Evolutionary conservation across 2,888 invertebrate genomes (phyloP).

Genomic region (Cristatella mucedo): DNA sequence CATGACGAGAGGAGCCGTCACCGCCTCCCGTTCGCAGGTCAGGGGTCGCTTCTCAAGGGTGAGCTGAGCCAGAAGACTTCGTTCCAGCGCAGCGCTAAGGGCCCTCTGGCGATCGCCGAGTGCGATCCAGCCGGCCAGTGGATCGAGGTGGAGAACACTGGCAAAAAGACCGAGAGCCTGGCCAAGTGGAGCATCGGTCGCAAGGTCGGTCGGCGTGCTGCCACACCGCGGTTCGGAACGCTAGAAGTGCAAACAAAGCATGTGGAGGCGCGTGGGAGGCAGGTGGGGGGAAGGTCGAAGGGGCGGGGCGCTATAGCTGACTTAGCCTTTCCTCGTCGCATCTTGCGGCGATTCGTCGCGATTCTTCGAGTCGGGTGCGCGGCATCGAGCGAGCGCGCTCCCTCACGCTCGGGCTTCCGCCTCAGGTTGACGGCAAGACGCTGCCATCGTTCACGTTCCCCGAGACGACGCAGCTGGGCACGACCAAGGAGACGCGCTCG

Average conservation of each 20-base stretch:
- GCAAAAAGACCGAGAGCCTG: conserved; percentile 38
- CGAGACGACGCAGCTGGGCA: background rate
- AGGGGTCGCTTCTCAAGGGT: conserved; percentile 37
- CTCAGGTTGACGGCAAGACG: conserved; percentile 7
- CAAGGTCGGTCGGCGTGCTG: conserved; percentile 11
- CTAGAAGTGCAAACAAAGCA: no score
- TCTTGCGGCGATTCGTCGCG: no score
- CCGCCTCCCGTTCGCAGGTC: conserved; percentile 8
- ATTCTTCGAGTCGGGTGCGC: no score
- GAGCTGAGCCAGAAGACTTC: conserved; percentile 44
- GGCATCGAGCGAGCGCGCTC: no score
- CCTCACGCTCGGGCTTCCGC: no score
- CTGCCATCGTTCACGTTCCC: conserved; percentile 4
- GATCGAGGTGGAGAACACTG: conserved; percentile 41
- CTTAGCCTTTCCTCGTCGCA: no score
- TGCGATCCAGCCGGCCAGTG: conserved; percentile 41
- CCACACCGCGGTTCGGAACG: no score
- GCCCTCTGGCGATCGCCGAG: conserved; percentile 40
- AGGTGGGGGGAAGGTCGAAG: no score
- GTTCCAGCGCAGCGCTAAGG: conserved; percentile 43
- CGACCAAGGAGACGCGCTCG: background rate
- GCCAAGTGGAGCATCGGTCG: conserved; percentile 38
- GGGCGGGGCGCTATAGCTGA: no score
- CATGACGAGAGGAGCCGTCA: conserved; percentile 6
- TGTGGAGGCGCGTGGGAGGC: no score